Percentiles rank a stretch among this genome's conserved stretches.
phyloP scores from a whole-genome alignment of 2,888 invertebrate species.

The Phymatocera aterrima region DNA sequence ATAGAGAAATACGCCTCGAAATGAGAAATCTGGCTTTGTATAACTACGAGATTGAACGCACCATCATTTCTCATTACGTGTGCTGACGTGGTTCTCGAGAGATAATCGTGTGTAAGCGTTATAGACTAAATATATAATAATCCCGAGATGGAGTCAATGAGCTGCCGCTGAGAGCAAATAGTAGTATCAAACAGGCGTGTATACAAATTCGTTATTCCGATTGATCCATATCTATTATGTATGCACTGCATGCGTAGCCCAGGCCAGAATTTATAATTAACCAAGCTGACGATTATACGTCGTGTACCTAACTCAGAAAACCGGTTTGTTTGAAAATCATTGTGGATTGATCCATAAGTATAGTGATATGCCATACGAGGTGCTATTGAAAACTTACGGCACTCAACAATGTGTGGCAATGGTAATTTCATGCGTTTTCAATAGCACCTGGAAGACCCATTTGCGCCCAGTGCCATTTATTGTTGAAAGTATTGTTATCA shows the following conservation, averaged over 20 bases:
- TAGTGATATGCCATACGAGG: too few relatives aligned
- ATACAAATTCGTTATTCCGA: background rate
- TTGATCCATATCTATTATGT: background rate
- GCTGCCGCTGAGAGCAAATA: background rate
- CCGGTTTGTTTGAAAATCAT: too few relatives aligned
- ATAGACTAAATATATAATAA: constrained; percentile 24
- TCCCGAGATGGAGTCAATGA: constrained; percentile 23
- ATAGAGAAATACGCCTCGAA: background rate
- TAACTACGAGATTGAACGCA: constrained; percentile 12
- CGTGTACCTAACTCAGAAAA: too few relatives aligned
- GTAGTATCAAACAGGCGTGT: background rate
- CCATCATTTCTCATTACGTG: constrained; percentile 4
- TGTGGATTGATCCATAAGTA: too few relatives aligned
- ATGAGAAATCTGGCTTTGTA: constrained; percentile 18
- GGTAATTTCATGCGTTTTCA: too few relatives aligned
- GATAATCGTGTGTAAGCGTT: constrained; percentile 28
- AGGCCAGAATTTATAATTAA: too few relatives aligned
- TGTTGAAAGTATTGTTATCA: too few relatives aligned
- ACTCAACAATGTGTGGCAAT: too few relatives aligned
- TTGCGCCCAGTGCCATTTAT: too few relatives aligned
- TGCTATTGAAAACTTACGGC: too few relatives aligned
- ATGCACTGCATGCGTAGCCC: background rate
- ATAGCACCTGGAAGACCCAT: too few relatives aligned
- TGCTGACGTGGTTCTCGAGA: constrained; percentile 11
- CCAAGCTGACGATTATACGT: too few relatives aligned